Base-by-base conservation (phyloP, 2,113 vertebrate species). In the Pollachius pollachius region DNA sequence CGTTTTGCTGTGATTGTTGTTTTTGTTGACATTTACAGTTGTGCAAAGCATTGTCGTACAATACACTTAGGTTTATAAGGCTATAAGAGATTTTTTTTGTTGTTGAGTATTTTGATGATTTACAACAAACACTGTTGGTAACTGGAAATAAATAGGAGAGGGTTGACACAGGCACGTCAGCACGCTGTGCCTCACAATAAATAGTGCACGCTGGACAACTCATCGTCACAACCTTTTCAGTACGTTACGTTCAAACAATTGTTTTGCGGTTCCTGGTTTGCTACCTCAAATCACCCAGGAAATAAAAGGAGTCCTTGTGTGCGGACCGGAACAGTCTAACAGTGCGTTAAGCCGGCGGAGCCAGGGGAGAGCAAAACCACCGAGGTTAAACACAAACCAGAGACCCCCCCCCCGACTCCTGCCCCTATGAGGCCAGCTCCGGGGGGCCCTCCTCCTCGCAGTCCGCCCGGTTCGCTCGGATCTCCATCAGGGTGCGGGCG, bases 381-480 rank as follows among this genome's bases (percentile, higher is more conserved):
- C 4, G 27, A 27, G 27, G 27, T 27, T 27, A 27, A 27, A 27
- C 37, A 41, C 37, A 3, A 41, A 9, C 37, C 2, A 9, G 6
- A 6, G 13, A 15, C 1, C 12, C 2, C 13, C 12, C 15, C 54
- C 15, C 54, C 54, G 1, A 4, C 5, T 56, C 15, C 54, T 56
- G 4, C 41, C 23, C 78, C 85, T 92, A 98, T 15, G 95, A 89
- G 0, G 95, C 78, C 66, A 99, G 88, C 89, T 99, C 96, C 76
- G 93, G 91, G 0, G 93, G 73, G 15, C 92, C 94, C 77, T 98
- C 97, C 78, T 99, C 97, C 64, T 99, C 97, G 0, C 93, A 94
- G 62, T 99, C 97, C 0, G 94, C 95, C 21, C 94, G 87, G 93
- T 98, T 99, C 17, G 97, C 97, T 0, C 96, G 96, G 57, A 99